Conservation (phyloP, 2,113 vertebrate genomes). For the Myocastor coypus region DNA sequence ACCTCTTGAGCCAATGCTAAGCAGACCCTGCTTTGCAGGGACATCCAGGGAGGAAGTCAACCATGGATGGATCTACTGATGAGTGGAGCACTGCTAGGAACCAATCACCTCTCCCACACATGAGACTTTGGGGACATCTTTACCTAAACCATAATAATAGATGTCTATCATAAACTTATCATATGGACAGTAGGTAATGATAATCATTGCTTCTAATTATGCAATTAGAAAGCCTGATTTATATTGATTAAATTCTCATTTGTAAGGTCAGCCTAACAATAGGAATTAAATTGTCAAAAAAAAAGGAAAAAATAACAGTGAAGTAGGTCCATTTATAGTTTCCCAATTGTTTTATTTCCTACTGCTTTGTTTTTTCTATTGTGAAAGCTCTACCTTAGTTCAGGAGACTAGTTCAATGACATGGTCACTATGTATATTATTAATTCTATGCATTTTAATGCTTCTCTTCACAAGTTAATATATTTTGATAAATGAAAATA, state of each 20-base stretch:
- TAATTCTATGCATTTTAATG: neutral
- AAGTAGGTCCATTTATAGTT: neutral
- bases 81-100: neutral
- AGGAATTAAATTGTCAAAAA: conserved; percentile 6
- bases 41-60: neutral
- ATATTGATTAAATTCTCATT: conserved; percentile 16
- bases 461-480: neutral
- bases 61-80: neutral
- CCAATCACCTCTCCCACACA: neutral
- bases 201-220: neutral
- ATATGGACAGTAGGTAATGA: neutral
- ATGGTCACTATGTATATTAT: neutral
- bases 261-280: neutral
- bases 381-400: neutral
- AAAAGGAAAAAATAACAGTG: neutral
- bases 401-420: neutral
- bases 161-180: neutral
- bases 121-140: neutral
- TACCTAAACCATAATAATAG: neutral
- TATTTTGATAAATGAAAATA: conserved; percentile 7
- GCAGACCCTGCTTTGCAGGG: neutral
- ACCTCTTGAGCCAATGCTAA: neutral
- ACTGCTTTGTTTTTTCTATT: neutral
- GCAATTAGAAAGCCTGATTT: conserved; percentile 32
- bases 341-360: neutral